Evolutionary conservation across 2,888 invertebrate genomes (phyloP).

Genomic region (Podabrus alpinus): DNA sequence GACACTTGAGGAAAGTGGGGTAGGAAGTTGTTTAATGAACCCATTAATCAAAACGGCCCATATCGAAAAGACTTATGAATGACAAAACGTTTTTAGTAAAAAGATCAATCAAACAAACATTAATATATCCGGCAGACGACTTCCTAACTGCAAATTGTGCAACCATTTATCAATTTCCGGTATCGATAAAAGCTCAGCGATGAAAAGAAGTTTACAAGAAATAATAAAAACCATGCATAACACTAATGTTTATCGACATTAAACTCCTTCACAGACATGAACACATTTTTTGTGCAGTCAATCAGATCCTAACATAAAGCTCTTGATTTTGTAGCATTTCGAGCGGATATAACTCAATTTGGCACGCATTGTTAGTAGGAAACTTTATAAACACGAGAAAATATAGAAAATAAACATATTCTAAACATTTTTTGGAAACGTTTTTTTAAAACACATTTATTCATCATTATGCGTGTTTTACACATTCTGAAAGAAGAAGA

Average conservation of each 20-base stretch:
- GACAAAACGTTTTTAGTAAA: constrained; percentile 28
- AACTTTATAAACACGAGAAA: constrained; percentile 31
- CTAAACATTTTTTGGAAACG: constrained; percentile 19
- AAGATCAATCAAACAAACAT: constrained; percentile 40
- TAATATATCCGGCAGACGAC: constrained; percentile 39
- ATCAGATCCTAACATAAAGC: constrained; percentile 31
- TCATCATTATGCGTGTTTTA: constrained; percentile 23
- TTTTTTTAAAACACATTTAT: constrained; percentile 18
- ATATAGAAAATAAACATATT: constrained; percentile 28
- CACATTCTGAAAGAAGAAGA: background rate
- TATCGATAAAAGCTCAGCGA: constrained; percentile 24
- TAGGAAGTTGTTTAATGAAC: constrained; percentile 30
- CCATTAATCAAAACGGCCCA: constrained; percentile 39
- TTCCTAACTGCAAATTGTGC: constrained; percentile 39
- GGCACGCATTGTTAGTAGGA: constrained; percentile 30
- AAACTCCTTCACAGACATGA: constrained; percentile 20
- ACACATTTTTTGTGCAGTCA: constrained; percentile 28
- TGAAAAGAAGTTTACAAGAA: constrained; percentile 18
- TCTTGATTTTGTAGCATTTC: constrained; percentile 31
- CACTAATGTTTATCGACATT: constrained; percentile 29
- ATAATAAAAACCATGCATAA: constrained; percentile 21
- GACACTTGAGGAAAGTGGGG: constrained; percentile 19
- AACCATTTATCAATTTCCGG: constrained; percentile 37
- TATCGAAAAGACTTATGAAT: constrained; percentile 31
- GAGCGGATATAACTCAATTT: constrained; percentile 34